phyloP scores from a whole-genome alignment of 2,797 vertebrate species.

The Eurystomus glaucurus region DNA sequence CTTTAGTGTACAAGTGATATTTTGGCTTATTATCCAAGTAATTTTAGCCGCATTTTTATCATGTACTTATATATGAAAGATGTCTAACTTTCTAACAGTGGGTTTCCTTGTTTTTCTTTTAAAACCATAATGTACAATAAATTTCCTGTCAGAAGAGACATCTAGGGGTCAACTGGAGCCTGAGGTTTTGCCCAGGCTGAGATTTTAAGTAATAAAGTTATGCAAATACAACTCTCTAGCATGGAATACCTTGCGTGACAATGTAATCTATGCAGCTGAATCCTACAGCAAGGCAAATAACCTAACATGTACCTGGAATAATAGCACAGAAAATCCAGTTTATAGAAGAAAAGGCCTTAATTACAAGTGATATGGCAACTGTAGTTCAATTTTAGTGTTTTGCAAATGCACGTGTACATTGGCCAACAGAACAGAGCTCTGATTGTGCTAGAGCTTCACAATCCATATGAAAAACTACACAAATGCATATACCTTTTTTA shows the following conservation, averaged over 20 bases:
- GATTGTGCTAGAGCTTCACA: not conserved
- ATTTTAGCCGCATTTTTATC: not conserved
- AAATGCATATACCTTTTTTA: not conserved
- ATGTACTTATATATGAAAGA: not conserved
- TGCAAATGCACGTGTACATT: not conserved
- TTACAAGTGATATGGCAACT: not conserved
- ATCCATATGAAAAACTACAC: not conserved
- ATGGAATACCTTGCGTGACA: not conserved
- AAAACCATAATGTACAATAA: not conserved
- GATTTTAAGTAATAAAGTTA: not conserved
- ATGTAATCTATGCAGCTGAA: not conserved
- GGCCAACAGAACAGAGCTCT: not conserved
- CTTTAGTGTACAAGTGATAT: not conserved
- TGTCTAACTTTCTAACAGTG: not conserved
- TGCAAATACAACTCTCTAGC: not conserved
- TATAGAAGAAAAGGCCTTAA: not conserved
- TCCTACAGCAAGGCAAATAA: not conserved
- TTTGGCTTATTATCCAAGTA: not conserved
- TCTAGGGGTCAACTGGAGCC: not conserved
- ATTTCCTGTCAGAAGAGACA: not conserved
- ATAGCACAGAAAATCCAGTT: not conserved
- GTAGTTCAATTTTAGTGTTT: not conserved
- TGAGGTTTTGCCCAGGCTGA: not conserved
- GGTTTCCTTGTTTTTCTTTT: not conserved
- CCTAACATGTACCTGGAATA: not conserved